These are phyloP conservation scores for Drosophila falleni DNA, from an alignment of 2,888 invertebrate genomes.

Conservation along the genomic window DNA sequence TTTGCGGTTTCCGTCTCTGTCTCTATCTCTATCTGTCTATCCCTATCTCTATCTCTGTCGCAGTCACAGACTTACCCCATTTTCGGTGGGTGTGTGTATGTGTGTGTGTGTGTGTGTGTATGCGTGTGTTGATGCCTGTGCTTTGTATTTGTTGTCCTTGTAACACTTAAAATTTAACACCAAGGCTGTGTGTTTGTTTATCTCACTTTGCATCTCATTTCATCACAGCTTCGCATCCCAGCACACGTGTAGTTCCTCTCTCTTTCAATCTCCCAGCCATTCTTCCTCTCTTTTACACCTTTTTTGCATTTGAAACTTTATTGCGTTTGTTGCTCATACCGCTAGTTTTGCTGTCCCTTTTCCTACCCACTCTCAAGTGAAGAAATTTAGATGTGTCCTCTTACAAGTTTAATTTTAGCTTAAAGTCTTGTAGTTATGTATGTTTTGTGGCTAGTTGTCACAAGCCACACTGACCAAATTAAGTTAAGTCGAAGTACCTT, in stretches of 20 bases:
- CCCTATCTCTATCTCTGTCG: conserved; percentile 10
- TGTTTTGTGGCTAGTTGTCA: neutral
- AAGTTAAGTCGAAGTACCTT: neutral
- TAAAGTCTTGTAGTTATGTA: conserved; percentile 48
- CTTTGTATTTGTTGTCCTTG: conserved; percentile 72
- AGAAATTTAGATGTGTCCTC: conserved; percentile 37
- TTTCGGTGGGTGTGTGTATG: conserved; percentile 10
- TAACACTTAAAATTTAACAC: conserved; percentile 81
- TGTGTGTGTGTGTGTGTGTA: conserved; percentile 14
- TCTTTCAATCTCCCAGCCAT: neutral
- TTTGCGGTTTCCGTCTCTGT: conserved; percentile 47
- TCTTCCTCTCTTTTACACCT: neutral
- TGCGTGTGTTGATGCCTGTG: conserved; percentile 21
- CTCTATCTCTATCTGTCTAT: conserved; percentile 13
- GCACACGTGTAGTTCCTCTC: conserved; percentile 24
- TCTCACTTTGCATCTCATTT: conserved; percentile 68
- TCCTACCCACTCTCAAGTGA: conserved; percentile 8
- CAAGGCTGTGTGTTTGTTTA: conserved; percentile 76
- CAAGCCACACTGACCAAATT: neutral
- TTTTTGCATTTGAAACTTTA: neutral
- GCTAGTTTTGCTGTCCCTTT: neutral
- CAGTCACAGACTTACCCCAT: conserved; percentile 46
- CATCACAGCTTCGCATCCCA: conserved; percentile 28
- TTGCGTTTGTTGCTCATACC: neutral
- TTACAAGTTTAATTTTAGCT: conserved; percentile 60